Evolutionary conservation across 2,797 vertebrate genomes (phyloP), one percentile per base, ranked within the genome.

Genomic region (Glyptemys insculpta): DNA sequence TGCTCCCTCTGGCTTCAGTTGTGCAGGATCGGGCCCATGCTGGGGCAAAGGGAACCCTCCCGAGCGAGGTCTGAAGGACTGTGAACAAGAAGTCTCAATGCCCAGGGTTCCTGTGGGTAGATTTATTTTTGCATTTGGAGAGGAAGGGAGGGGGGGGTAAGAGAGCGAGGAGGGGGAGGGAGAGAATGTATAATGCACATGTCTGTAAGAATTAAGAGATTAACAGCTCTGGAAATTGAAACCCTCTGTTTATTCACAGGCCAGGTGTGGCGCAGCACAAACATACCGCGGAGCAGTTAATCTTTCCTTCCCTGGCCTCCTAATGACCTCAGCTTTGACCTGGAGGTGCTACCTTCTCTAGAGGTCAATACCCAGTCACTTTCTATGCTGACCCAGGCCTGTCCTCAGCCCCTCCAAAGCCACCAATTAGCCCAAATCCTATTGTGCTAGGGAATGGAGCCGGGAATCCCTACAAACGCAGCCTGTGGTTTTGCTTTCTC

Each of bases 11-110:
- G 0, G 41, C 53, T 53, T 25, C 21, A 2, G 0, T 52, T 6
- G 1, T 1, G 4, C 56, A 53, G 84, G 79, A 59, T 12, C 0
- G 0, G 74, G 65, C 76, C 41, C 74, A 16, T 1, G 1, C 76
- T 14, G 29, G 62, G 31, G 79, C 5, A 25, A 1, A 0, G 11
- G 59, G 37, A 41, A 37, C 87, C 87, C 14, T 47, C 41, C 27
- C 41, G 49, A 44, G 9, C 34, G 2, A 34, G 18, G 2, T 1
- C 0, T 0, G 68, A 18, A 62, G 59, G 31, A 15, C 12, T 74
- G 68, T 11, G 19, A 74, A 37, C n/a, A 44, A 44, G 23, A 11
- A 12, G 19, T 44, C 37, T 74, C 19, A 47, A 6, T 27, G 72
- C 41, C 72, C 41, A 27, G 72, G 72, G 41, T 9, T 74, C 21